phyloP scores from a whole-genome alignment of 2,113 vertebrate species.

The Paramisgurnus dabryanus region DNA sequence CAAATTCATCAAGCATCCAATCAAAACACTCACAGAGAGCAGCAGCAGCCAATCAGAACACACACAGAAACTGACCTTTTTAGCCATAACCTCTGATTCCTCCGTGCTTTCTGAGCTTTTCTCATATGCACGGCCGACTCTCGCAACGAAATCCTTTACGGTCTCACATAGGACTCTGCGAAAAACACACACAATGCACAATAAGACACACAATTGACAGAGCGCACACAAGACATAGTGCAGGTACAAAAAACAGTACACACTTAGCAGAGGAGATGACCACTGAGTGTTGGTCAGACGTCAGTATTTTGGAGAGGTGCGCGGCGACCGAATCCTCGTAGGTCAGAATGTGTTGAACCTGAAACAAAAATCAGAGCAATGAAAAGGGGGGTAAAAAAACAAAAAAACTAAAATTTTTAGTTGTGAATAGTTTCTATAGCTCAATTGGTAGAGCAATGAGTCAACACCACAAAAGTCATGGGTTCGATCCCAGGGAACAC shows the following conservation, averaged over 20 bases:
- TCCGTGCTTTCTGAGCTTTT: conserved; percentile 88
- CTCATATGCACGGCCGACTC: conserved; percentile 93
- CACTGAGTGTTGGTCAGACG: conserved; percentile 95
- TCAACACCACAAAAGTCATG: too few relatives aligned
- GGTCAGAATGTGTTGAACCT: conserved; percentile 95
- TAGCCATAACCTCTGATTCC: conserved; percentile 93
- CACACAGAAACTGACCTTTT: conserved; percentile 78
- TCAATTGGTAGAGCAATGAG: too few relatives aligned
- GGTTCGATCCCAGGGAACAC: too few relatives aligned
- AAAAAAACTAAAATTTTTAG: too few relatives aligned
- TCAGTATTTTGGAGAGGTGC: conserved; percentile 95
- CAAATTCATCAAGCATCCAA: not conserved
- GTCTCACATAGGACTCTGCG: conserved; percentile 95
- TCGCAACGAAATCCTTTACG: conserved; percentile 97
- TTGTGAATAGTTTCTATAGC: too few relatives aligned
- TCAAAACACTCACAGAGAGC: not conserved
- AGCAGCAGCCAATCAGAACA: not conserved
- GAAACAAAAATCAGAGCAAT: conserved; percentile 26
- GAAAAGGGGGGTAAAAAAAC: too few relatives aligned
- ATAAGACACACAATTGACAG: conserved; percentile 17
- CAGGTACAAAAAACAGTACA: conserved; percentile 47
- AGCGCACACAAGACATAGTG: not conserved
- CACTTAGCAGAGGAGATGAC: conserved; percentile 98
- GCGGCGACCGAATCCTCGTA: conserved; percentile 97
- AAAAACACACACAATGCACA: conserved; percentile 38